These are phyloP conservation scores for Dastarcus helophoroides DNA, from an alignment of 2,888 invertebrate genomes.

Conservation along the genomic window DNA sequence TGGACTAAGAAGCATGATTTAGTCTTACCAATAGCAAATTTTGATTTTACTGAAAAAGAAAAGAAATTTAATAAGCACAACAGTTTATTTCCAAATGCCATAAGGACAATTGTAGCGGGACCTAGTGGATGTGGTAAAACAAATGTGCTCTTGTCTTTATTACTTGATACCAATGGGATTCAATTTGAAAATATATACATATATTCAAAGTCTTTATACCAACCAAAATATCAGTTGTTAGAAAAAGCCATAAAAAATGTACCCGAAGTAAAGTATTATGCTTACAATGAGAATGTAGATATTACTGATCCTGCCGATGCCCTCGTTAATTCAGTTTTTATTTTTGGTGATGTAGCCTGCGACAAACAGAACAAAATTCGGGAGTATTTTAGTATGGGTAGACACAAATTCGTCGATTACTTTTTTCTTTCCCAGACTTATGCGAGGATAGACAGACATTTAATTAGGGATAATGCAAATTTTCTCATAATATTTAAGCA, in stretches of 20 bases:
- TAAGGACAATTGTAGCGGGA: slow-evolving; percentile 23
- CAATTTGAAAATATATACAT: slow-evolving; percentile 30
- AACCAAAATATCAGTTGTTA: slow-evolving; percentile 24
- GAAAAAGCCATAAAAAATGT: slow-evolving; percentile 15
- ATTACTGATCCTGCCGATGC: slow-evolving; percentile 18
- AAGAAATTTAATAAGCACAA: slow-evolving; percentile 17
- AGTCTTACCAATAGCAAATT: slow-evolving; percentile 2
- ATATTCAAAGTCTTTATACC: slow-evolving; percentile 24
- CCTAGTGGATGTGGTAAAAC: slow-evolving; percentile 32
- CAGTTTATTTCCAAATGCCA: slow-evolving; percentile 20
- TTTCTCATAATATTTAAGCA: slow-evolving; percentile 6
- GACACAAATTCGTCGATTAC: slow-evolving; percentile 23
- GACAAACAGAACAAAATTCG: slow-evolving; percentile 24
- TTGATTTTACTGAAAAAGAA: slow-evolving; percentile 1
- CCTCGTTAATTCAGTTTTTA: slow-evolving; percentile 25
- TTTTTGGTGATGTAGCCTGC: slow-evolving; percentile 32
- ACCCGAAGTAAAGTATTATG: slow-evolving; percentile 19
- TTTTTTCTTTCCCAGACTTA: slow-evolving; percentile 13
- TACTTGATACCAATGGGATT: slow-evolving; percentile 26
- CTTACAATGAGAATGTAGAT: slow-evolving; percentile 15
- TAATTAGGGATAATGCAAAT: slow-evolving; percentile 8
- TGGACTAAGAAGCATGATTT: slow-evolving; percentile 1
- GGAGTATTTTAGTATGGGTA: too few relatives aligned
- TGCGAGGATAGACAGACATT: slow-evolving; percentile 3
- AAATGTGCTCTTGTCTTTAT: slow-evolving; percentile 25